A percentile compares a stretch with the other conserved stretches of the same genome.
Conservation (phyloP, 2,797 vertebrate genomes). For the Thunnus albacares region DNA sequence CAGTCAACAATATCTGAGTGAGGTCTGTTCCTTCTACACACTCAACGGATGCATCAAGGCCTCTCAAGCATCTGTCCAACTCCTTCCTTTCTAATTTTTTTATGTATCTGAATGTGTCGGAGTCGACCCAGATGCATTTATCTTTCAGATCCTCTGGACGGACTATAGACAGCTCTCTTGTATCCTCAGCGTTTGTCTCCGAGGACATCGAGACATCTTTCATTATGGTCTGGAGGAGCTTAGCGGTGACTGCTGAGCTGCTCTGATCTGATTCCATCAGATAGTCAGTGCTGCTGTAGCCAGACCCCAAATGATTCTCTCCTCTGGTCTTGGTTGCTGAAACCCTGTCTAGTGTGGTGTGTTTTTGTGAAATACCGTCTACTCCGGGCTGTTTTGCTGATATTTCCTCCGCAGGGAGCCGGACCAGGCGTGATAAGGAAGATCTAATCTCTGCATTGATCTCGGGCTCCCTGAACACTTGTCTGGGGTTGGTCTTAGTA, state of each 20-base stretch:
- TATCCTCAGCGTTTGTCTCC: background rate
- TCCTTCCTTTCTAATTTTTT: constrained; percentile 1
- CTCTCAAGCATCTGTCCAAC: constrained; percentile 24
- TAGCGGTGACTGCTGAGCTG: background rate
- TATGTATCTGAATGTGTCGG: constrained; percentile 48
- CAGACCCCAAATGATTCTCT: background rate
- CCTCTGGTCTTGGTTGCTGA: background rate
- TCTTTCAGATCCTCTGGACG: background rate
- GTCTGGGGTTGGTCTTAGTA: constrained; percentile 1
- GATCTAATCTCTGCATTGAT: constrained; percentile 11
- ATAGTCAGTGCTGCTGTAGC: background rate
- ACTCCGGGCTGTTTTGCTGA: constrained; percentile 16
- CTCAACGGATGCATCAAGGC: background rate
- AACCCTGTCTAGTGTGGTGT: background rate
- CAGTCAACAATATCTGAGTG: constrained; percentile 8
- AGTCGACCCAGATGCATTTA: constrained; percentile 51
- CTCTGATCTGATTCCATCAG: constrained; percentile 16
- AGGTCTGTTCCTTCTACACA: constrained; percentile 1
- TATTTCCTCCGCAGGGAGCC: background rate
- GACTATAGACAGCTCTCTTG: background rate
- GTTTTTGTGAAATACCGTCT: background rate
- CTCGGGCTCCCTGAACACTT: constrained; percentile 19
- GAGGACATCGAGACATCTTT: background rate
- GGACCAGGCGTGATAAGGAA: constrained; percentile 21
- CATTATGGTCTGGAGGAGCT: background rate